Conservation (phyloP, 2,797 vertebrate species). For the Momotus momota region DNA sequence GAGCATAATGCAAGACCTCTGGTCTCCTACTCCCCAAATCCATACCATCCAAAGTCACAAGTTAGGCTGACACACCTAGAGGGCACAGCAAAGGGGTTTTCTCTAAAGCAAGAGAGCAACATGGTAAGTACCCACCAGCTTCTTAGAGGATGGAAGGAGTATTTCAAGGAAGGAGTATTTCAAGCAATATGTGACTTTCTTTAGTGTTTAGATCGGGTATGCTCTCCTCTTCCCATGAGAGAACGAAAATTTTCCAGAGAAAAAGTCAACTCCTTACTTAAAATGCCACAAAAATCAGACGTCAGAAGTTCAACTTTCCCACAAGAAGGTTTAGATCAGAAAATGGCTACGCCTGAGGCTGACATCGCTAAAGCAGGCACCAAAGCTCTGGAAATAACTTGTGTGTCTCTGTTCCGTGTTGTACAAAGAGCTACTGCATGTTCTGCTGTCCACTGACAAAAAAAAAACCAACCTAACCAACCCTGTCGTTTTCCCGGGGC, state of each 20-base stretch:
- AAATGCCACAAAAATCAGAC: neutral
- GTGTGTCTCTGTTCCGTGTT: too few species aligned
- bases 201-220: neutral
- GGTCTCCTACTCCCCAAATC: neutral
- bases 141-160: neutral
- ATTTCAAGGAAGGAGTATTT: neutral
- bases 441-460: neutral
- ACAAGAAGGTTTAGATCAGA: neutral
- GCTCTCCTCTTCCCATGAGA: neutral
- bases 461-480: neutral
- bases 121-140: neutral
- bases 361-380: neutral
- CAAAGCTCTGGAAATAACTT: neutral
- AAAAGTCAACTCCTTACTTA: neutral
- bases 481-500: neutral
- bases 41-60: neutral
- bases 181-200: neutral
- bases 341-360: accelerated
- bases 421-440: neutral
- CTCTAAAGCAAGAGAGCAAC: neutral
- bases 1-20: neutral
- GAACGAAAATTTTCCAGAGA: neutral
- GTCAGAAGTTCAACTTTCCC: neutral
- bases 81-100: neutral
- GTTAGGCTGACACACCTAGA: neutral